These are phyloP conservation scores for Lutjanus erythropterus DNA, from an alignment of 2,113 vertebrate species.

Conservation along the genomic window DNA sequence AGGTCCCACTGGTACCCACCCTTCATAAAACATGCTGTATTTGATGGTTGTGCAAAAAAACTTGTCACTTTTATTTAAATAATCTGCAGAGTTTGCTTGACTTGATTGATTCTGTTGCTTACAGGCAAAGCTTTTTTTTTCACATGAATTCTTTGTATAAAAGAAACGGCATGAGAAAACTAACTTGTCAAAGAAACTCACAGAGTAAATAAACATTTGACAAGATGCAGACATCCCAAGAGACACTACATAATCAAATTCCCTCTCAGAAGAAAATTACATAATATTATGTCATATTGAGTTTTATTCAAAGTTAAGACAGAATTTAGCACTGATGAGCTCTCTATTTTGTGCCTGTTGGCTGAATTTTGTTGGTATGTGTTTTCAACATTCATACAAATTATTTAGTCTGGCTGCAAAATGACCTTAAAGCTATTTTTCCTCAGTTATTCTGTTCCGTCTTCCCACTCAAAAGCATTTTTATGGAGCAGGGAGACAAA, in stretches of 20 bases:
- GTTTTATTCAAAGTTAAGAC: neutral
- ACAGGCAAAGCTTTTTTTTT: neutral
- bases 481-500: neutral
- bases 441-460: neutral
- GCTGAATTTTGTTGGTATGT: neutral
- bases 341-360: neutral
- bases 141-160: too few species aligned
- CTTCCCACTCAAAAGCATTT: neutral
- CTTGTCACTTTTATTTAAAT: neutral
- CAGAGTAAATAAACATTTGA: neutral
- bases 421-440: slow-evolving; percentile 18
- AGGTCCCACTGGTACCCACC: neutral
- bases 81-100: neutral
- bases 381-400: neutral
- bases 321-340: neutral
- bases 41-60: neutral
- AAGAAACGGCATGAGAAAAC: neutral
- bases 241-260: neutral
- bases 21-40: neutral
- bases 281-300: neutral
- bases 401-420: slow-evolving; percentile 14
- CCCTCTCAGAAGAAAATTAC: neutral
- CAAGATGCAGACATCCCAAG: neutral
- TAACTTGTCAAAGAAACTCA: neutral
- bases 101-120: neutral